These are phyloP conservation scores for Pangasius sanitwongsei DNA, from an alignment of 2,797 vertebrate species.

Conservation along the genomic window DNA sequence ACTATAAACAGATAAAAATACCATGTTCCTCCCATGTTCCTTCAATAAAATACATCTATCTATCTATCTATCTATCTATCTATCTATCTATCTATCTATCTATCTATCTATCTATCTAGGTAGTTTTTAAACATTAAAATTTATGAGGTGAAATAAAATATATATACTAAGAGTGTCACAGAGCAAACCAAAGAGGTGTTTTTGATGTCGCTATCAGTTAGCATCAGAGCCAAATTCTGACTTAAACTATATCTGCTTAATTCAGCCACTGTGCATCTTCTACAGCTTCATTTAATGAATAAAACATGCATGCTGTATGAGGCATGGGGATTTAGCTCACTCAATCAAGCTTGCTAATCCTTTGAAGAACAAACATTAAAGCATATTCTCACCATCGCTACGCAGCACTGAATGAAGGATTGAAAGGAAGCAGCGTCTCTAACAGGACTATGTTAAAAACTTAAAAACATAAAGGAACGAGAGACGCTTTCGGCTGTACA, in stretches of 20 bases:
- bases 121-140: background rate
- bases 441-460: constrained; percentile 28
- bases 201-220: constrained; percentile 8
- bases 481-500: constrained; percentile 8
- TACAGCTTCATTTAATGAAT: constrained; percentile 48
- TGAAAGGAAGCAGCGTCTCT: constrained; percentile 27
- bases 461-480: background rate
- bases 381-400: constrained; percentile 31
- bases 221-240: background rate
- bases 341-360: constrained; percentile 50
- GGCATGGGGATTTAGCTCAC: constrained; percentile 23
- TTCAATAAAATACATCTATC: background rate
- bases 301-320: constrained; percentile 40
- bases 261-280: constrained; percentile 16
- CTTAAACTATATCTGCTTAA: background rate
- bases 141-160: background rate
- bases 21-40: background rate
- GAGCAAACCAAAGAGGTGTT: background rate
- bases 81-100: background rate
- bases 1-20: background rate
- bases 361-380: constrained; percentile 57
- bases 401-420: constrained; percentile 16
- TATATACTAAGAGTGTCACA: background rate
- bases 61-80: background rate
- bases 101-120: background rate